Percentiles rank a stretch among this genome's conserved stretches.
phyloP scores from a whole-genome alignment of 2,888 invertebrate species.

The Carabus problematicus region DNA sequence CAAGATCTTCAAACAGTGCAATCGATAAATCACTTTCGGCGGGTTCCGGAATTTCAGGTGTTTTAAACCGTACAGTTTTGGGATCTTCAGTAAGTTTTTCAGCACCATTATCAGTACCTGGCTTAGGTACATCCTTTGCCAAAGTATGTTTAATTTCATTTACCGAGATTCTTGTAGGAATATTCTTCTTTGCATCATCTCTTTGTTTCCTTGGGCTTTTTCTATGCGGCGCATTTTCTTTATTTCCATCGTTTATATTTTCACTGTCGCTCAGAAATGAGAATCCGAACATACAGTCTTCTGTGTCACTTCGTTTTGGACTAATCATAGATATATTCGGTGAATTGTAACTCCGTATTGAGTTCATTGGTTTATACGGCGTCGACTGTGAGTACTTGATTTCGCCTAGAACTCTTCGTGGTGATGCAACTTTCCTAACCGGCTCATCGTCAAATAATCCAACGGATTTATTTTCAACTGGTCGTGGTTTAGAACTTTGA shows the following conservation, averaged over 20 bases:
- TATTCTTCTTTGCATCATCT: constrained; percentile 30
- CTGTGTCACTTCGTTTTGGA: constrained; percentile 11
- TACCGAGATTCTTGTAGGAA: constrained; percentile 37
- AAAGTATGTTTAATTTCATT: constrained; percentile 33
- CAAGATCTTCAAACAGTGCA: not conserved
- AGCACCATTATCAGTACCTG: not conserved
- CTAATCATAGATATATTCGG: not conserved
- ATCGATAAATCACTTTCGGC: too few relatives aligned
- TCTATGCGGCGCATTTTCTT: constrained; percentile 40
- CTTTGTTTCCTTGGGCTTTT: constrained; percentile 18
- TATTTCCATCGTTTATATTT: constrained; percentile 20
- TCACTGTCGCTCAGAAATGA: constrained; percentile 25
- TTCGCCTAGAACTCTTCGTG: constrained; percentile 14
- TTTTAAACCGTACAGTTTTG: not conserved
- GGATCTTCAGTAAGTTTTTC: constrained; percentile 8
- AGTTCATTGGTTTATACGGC: not conserved
- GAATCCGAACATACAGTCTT: constrained; percentile 32
- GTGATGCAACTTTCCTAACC: constrained; percentile 5
- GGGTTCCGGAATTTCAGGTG: too few relatives aligned
- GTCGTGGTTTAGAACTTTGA: not conserved
- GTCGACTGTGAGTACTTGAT: constrained; percentile 22
- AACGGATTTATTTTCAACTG: not conserved
- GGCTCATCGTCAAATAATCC: constrained; percentile 13
- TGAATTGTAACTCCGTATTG: not conserved
- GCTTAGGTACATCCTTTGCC: constrained; percentile 10